Evolutionary conservation across 2,797 vertebrate genomes (phyloP).

Genomic region (Xenentodon cancila): DNA sequence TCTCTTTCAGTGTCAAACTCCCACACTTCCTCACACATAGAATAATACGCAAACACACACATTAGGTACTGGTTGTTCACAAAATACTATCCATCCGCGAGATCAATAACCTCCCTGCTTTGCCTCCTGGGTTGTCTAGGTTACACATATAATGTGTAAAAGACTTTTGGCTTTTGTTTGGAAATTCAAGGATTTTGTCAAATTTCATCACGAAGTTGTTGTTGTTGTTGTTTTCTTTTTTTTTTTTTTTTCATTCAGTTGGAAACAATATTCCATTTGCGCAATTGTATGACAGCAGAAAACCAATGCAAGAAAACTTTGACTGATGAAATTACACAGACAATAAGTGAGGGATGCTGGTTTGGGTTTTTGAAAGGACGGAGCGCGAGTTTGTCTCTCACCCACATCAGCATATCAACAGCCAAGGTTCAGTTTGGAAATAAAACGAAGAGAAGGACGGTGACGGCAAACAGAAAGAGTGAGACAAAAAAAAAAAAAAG

Average conservation of each 20-base stretch:
- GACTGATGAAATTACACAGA: constrained; percentile 35
- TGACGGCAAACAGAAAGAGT: constrained; percentile 24
- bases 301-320: constrained; percentile 11
- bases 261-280: constrained; percentile 26
- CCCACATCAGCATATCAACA: constrained; percentile 56
- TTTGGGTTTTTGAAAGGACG: constrained; percentile 41
- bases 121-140: constrained; percentile 1
- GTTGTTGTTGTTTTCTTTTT: no score
- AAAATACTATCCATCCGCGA: constrained; percentile 27
- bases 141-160: constrained; percentile 27
- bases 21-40: constrained; percentile 27
- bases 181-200: constrained; percentile 27
- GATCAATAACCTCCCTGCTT: constrained; percentile 16
- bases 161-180: constrained; percentile 39
- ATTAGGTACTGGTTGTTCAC: constrained; percentile 6
- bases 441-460: constrained; percentile 27
- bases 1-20: constrained; percentile 43
- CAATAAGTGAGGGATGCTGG: constrained; percentile 25
- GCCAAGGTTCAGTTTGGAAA: constrained; percentile 45
- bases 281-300: neutral
- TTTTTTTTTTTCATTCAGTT: neutral
- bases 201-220: constrained; percentile 21
- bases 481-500: constrained; percentile 9
- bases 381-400: constrained; percentile 52
- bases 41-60: constrained; percentile 15